These are phyloP conservation scores for Rallus crepitans DNA, from an alignment of 2,797 vertebrate species.

Conservation along the genomic window DNA sequence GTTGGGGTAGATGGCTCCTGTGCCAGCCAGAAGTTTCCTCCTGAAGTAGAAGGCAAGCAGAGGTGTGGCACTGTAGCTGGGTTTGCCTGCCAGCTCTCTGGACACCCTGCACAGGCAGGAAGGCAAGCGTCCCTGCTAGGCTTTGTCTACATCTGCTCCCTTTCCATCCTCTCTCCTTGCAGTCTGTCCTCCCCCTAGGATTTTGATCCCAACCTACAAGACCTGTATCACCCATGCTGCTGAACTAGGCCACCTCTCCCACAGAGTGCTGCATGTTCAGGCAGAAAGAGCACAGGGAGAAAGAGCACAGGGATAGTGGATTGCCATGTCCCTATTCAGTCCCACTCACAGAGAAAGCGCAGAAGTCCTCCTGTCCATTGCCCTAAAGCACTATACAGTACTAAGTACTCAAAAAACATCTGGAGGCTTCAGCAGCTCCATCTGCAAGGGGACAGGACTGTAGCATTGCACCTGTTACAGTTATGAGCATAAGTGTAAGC, in stretches of 20 bases:
- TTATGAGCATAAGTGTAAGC: neutral
- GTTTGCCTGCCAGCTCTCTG: neutral
- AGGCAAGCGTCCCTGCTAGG: neutral
- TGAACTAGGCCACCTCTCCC: neutral
- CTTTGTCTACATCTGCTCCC: neutral
- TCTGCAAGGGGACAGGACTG: neutral
- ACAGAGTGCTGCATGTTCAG: neutral
- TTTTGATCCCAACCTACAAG: neutral
- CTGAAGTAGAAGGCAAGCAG: neutral
- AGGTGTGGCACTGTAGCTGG: neutral
- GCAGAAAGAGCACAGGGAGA: neutral
- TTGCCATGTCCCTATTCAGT: neutral
- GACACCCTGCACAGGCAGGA: neutral
- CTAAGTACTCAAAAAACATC: neutral
- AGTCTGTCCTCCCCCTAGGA: neutral
- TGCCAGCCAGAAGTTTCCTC: neutral
- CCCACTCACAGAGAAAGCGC: fast-evolving
- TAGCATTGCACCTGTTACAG: neutral
- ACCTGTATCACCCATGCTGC: neutral
- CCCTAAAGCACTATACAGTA: neutral
- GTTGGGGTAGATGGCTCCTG: fast-evolving
- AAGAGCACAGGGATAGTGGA: neutral
- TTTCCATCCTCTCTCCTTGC: neutral
- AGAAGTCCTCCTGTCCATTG: neutral
- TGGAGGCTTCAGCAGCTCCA: neutral